phyloP scores from a whole-genome alignment of 2,113 vertebrate species.

The Pachyramphus minor region DNA sequence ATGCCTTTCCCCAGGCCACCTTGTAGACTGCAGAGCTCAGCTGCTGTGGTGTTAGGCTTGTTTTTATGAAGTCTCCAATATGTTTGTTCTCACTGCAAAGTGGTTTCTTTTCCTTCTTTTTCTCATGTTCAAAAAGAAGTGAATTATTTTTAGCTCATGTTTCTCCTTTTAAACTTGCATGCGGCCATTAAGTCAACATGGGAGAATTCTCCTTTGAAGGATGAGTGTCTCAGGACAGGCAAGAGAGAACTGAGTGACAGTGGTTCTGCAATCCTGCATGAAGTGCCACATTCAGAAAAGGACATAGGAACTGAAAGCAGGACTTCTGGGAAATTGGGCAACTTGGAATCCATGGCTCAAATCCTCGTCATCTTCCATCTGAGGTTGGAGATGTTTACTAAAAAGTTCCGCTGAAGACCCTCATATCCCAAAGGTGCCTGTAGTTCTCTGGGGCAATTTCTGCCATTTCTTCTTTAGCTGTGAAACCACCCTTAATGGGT shows the following conservation, averaged over 20 bases:
- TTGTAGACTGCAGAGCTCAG: slow-evolving; percentile 46
- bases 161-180: slow-evolving; percentile 8
- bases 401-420: background rate
- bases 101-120: background rate
- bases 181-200: background rate
- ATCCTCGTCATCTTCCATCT: background rate
- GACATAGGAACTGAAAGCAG: background rate
- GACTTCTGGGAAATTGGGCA: background rate
- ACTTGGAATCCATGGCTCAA: background rate
- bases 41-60: slow-evolving; percentile 1
- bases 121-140: slow-evolving; percentile 15
- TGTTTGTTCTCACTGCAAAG: background rate
- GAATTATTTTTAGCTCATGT: slow-evolving; percentile 27
- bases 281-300: background rate
- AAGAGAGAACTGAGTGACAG: background rate
- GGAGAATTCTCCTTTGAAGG: background rate
- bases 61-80: background rate
- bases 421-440: fast-evolving
- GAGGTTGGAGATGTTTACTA: background rate
- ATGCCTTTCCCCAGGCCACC: background rate
- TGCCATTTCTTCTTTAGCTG: background rate
- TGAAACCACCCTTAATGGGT: background rate
- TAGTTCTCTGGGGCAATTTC: background rate
- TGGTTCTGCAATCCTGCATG: background rate
- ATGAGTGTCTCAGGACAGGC: background rate